Conservation (phyloP, 1,140 invertebrate genomes). For the Dysdera silvatica region DNA sequence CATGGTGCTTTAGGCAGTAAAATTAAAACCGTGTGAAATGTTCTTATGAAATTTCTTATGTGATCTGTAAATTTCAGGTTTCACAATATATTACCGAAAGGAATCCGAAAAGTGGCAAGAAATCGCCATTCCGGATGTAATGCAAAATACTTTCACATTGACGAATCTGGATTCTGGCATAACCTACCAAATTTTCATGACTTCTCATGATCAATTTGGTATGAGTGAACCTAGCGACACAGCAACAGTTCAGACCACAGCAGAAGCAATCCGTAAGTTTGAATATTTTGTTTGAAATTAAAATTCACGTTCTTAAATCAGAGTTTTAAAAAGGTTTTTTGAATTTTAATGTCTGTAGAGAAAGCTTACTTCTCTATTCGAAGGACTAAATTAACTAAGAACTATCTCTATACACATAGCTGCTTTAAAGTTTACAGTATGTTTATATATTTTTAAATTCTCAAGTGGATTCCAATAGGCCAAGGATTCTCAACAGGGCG, state of each 20-base stretch:
- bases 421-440: too few species aligned
- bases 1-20: too few species aligned
- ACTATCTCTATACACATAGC: too few species aligned
- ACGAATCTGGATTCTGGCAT: constrained; percentile 17
- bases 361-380: too few species aligned
- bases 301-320: neutral
- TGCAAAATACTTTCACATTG: constrained; percentile 13
- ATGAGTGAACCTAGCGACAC: constrained; percentile 26
- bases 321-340: too few species aligned
- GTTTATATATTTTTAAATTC: too few species aligned
- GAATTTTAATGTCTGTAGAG: too few species aligned
- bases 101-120: constrained; percentile 19
- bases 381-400: too few species aligned
- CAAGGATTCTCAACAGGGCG: too few species aligned
- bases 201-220: constrained; percentile 2
- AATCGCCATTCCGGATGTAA: constrained; percentile 18
- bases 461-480: too few species aligned
- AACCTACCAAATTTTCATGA: constrained; percentile 18
- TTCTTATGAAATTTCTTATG: neutral
- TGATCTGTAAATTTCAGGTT: constrained; percentile 21
- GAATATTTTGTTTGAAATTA: neutral
- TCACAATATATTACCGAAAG: constrained; percentile 18
- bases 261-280: constrained; percentile 21
- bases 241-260: constrained; percentile 19
- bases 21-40: neutral